Conservation (phyloP, 2,797 vertebrate species). For the Amblyraja radiata region DNA sequence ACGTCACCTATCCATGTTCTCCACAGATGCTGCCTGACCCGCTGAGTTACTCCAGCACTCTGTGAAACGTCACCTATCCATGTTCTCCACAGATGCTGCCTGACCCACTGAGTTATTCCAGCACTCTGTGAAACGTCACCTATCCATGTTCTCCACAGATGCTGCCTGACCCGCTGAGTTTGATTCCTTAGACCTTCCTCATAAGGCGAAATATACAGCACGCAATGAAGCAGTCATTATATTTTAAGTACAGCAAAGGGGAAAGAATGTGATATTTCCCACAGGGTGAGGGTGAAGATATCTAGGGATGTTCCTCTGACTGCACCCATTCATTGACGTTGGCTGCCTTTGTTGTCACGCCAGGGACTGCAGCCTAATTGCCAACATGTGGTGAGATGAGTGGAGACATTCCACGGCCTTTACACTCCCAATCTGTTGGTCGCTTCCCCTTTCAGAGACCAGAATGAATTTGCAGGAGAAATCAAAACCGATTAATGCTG, state of each 20-base stretch:
- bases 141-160: too few relatives aligned
- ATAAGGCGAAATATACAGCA: background rate
- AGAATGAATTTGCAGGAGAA: background rate
- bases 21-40: too few relatives aligned
- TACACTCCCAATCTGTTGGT: background rate
- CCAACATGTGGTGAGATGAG: background rate
- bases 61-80: too few relatives aligned
- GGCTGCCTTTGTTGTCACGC: background rate
- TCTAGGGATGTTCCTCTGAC: background rate
- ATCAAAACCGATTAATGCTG: conserved; percentile 13
- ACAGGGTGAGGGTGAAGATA: background rate
- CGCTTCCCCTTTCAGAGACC: background rate
- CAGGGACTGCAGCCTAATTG: background rate
- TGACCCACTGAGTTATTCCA: too few relatives aligned
- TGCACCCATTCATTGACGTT: background rate
- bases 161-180: too few relatives aligned
- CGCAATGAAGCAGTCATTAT: background rate
- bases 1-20: too few relatives aligned
- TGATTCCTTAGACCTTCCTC: background rate
- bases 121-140: too few relatives aligned
- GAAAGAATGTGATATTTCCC: background rate
- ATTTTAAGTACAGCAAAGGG: background rate
- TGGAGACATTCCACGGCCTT: background rate
- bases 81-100: too few relatives aligned
- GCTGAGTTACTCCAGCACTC: too few relatives aligned